Percentiles rank a stretch among this genome's conserved stretches.
phyloP scores from a whole-genome alignment of 2,888 invertebrate species.

The Tryphoninae sp. region DNA sequence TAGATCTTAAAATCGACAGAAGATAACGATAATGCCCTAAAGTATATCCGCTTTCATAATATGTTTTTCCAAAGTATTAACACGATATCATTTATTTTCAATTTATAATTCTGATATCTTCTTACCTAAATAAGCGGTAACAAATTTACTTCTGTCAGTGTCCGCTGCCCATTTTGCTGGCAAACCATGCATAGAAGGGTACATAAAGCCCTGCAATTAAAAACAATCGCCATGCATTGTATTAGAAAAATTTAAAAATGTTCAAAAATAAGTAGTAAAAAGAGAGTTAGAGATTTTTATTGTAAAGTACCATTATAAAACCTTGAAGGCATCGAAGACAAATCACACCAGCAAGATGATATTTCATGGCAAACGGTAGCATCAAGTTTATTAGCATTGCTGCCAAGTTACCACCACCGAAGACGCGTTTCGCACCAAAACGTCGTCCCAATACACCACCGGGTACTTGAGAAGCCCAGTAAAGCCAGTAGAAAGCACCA shows the following conservation, averaged over 20 bases:
- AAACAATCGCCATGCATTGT: neutral
- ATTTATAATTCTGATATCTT: neutral
- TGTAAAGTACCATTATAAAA: constrained; percentile 83
- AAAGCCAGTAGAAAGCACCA: constrained; percentile 87
- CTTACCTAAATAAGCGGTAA: constrained; percentile 83
- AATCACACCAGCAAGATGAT: constrained; percentile 83
- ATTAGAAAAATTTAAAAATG: neutral
- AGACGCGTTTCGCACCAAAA: constrained; percentile 86
- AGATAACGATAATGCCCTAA: neutral
- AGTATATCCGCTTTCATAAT: too few species aligned
- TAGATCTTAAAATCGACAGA: neutral
- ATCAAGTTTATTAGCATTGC: constrained; percentile 85
- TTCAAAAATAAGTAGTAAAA: neutral
- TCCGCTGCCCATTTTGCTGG: constrained; percentile 91
- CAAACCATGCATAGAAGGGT: constrained; percentile 89
- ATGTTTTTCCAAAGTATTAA: too few species aligned
- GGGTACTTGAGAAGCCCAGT: constrained; percentile 87
- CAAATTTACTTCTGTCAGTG: constrained; percentile 87
- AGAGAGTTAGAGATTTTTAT: neutral
- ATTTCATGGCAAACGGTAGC: constrained; percentile 84
- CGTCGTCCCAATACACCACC: constrained; percentile 86
- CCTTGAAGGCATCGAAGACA: constrained; percentile 86
- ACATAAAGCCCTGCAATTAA: constrained; percentile 83
- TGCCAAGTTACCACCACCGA: constrained; percentile 85
- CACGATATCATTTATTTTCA: neutral